phyloP scores from a whole-genome alignment of 2,797 vertebrate species.

The Anomalospiza imberbis region DNA sequence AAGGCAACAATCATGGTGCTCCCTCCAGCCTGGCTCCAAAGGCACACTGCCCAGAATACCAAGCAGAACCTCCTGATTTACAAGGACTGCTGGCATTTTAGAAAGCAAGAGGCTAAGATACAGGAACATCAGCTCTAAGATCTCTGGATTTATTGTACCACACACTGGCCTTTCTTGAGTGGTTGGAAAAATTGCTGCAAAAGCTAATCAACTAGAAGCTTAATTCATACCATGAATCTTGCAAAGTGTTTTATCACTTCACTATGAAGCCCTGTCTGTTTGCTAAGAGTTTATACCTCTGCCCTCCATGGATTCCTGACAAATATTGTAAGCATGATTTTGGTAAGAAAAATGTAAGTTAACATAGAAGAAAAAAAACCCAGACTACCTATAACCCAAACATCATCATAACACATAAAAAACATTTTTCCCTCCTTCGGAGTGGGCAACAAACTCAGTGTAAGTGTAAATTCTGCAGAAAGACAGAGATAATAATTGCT shows the following conservation, averaged over 20 bases:
- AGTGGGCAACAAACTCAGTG: background rate
- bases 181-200: background rate
- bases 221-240: conserved; percentile 47
- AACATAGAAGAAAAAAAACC: background rate
- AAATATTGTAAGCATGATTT: background rate
- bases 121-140: background rate
- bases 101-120: background rate
- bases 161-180: background rate
- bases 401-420: background rate
- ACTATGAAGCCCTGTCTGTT: background rate
- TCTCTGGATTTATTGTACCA: conserved; percentile 7
- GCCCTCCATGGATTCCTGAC: background rate
- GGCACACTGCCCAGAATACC: background rate
- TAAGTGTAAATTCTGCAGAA: background rate
- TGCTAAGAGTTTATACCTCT: conserved; percentile 3
- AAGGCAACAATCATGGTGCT: background rate
- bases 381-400: background rate
- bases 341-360: background rate
- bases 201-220: conserved; percentile 15
- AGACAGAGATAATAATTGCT: background rate
- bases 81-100: background rate
- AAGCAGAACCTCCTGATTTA: background rate
- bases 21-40: background rate
- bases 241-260: conserved; percentile 9
- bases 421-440: rapidly evolving